phyloP scores from a whole-genome alignment of 2,113 vertebrate genomes.

The Tyto alba region DNA sequence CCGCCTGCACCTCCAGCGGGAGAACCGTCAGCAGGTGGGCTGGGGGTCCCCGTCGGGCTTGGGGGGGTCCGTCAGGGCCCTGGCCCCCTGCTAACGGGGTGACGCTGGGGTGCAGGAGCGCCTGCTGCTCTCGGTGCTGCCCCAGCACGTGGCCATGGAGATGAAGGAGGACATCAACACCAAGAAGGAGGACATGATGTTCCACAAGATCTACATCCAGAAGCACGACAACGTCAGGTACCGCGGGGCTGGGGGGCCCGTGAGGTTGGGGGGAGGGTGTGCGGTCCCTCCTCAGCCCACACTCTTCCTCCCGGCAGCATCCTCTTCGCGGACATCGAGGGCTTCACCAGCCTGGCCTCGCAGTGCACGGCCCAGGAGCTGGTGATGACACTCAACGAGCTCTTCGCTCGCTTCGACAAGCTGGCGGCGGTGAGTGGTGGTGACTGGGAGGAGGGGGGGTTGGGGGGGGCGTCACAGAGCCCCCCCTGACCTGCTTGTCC shows the following conservation, averaged over 20 bases:
- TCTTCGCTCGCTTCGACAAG: conserved; percentile 95
- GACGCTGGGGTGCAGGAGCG: conserved; percentile 77
- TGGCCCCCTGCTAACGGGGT: accelerated
- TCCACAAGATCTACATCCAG: conserved; percentile 98
- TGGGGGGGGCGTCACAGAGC: neutral
- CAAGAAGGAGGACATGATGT: conserved; percentile 99
- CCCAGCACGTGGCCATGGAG: conserved; percentile 97
- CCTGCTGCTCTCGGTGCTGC: conserved; percentile 92
- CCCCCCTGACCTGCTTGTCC: neutral
- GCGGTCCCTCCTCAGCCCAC: neutral
- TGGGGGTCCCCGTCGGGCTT: neutral
- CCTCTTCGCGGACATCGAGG: conserved; percentile 94
- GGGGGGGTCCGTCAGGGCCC: neutral
- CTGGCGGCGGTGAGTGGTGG: conserved; percentile 84
- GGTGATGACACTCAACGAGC: conserved; percentile 95
- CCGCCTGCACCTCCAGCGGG: conserved; percentile 88
- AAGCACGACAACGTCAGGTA: conserved; percentile 98
- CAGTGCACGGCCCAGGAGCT: conserved; percentile 96
- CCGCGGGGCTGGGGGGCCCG: accelerated
- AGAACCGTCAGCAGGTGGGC: conserved; percentile 93
- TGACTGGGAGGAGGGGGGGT: neutral
- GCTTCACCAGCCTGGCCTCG: conserved; percentile 93
- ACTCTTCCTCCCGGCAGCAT: conserved; percentile 75
- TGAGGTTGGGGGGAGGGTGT: accelerated
- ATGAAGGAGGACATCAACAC: conserved; percentile 99